Evolutionary conservation across 2,797 vertebrate species (phyloP), one percentile per base, ranked within the genome.

Genomic region (Cetoscarus ocellatus): DNA sequence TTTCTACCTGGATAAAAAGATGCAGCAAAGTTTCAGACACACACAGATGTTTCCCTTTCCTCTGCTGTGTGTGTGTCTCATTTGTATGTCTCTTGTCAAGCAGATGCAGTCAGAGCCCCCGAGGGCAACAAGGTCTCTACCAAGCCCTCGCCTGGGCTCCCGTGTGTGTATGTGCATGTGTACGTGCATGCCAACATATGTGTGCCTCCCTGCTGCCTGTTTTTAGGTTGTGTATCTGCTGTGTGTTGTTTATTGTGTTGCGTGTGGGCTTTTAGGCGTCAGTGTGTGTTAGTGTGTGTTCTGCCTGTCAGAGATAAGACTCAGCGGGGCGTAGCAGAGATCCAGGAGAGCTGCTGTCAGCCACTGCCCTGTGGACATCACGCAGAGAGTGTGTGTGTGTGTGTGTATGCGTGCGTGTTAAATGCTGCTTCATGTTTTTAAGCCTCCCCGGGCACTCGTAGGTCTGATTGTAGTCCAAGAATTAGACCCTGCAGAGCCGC

Each of bases 261-360:
- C 66, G 36, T 56, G 17, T 75, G 61, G 51, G 57, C 48, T 34
- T 81, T 48, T 73, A 54, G 10, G 60, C n/a, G 17, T 63, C 43
- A 11, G 50, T 35, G 11, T 52, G 50, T 51, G 50, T 52, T 10
- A 8, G 11, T 70, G 52, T 75, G 76, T 67, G 50, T 67, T 59
- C 85, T 88, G 86, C 81, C 83, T 73, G 79, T 86, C 83, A 82
- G 66, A 90, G 86, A 91, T 89, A 90, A 92, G 80, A 88, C 86
- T 89, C 86, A 75, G 81, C 69, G 72, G 83, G 82, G 85, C 62
- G 71, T 81, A 80, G 84, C 72, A 61, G 57, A 83, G 72, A 87
- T 80, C 51, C 73, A 76, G 76, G 57, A 77, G 74, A 83, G 84
- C 64, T 69, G 60, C 73, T 80, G 85, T 84, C 82, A 79, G 73